A percentile compares a stretch with the other conserved stretches of the same genome.
These are phyloP conservation scores for Lynx canadensis DNA, from an alignment of 2,113 vertebrate genomes.

Conservation along the genomic window DNA sequence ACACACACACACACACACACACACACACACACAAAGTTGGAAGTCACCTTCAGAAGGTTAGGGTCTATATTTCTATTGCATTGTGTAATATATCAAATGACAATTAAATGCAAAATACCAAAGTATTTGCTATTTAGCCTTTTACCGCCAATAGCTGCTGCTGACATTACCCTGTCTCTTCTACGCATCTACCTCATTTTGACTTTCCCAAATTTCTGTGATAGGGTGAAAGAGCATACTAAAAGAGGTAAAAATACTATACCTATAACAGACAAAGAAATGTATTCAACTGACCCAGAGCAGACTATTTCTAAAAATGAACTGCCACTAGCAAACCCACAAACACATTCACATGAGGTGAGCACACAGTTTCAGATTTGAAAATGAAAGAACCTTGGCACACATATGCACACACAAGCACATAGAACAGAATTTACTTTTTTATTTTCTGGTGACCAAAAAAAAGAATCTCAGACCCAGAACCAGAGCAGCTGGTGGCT, in stretches of 20 bases:
- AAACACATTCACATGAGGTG: background rate
- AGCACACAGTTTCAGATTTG: background rate
- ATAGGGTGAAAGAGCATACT: background rate
- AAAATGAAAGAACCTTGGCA: background rate
- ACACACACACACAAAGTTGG: background rate
- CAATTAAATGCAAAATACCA: background rate
- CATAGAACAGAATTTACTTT: background rate
- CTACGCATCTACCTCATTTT: background rate
- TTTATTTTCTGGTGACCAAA: background rate
- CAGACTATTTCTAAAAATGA: background rate
- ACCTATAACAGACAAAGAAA: background rate
- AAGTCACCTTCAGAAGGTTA: background rate
- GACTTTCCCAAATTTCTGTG: background rate
- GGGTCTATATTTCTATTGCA: background rate
- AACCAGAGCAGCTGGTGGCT: background rate
- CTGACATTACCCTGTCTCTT: background rate
- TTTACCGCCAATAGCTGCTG: background rate
- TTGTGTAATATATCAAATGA: background rate
- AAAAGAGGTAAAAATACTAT: background rate
- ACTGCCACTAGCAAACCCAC: too few relatives aligned
- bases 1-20: background rate
- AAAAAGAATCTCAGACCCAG: background rate
- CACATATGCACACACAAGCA: background rate
- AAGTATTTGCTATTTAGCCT: background rate
- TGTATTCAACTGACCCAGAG: background rate